Base-by-base conservation (phyloP, 2,113 vertebrate species). In the Holacanthus passer region DNA sequence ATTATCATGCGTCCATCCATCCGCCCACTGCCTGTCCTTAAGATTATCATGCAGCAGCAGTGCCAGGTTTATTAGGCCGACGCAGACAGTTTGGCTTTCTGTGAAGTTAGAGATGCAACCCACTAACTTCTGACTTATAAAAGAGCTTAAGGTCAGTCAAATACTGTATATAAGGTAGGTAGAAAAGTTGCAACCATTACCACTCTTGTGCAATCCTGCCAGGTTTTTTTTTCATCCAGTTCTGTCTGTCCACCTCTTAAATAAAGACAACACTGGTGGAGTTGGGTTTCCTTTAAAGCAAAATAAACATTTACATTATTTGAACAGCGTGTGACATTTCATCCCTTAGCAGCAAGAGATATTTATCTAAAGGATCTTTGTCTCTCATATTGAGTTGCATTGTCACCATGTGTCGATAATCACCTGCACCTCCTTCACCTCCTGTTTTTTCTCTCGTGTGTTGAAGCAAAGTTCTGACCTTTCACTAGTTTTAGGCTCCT, bases 1-100 rank as follows among this genome's bases (percentile, higher is more conserved):
- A 87, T 88, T 77, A 88, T 79, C 52, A 27, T 71, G 64, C 79
- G 70, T 69, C 65, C 56, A 60, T 82, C 85, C 65, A 63, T 39
- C 77, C 39, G 70, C 50, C 67, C 73, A 8, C 87, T 70, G 74
- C 55, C 19, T n/a, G n/a, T 78, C 22, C 19, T 82, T 73, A 67
- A 86, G 85, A 87, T 82, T 67, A 74, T 55, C 69, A 20, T 24
- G 13, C 17, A 12, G 64, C 12, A 12, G 41, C 39, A 56, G 64
- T 76, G 80, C 72, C 72, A 80, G 41, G 52, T 82, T 87, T 74
- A 66, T 82, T 47, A 17, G 22, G 27, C 63, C 48, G 43, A 32
- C 81, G 19, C 50, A 52, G 35, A 81, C 63, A 4, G 17, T 50
- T 31, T 47, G n/a, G 1, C 52, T 72, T 62, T 56, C 55, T 62